These are phyloP conservation scores for Danaus plexippus DNA, from an alignment of 1,140 invertebrate species.

Conservation along the genomic window DNA sequence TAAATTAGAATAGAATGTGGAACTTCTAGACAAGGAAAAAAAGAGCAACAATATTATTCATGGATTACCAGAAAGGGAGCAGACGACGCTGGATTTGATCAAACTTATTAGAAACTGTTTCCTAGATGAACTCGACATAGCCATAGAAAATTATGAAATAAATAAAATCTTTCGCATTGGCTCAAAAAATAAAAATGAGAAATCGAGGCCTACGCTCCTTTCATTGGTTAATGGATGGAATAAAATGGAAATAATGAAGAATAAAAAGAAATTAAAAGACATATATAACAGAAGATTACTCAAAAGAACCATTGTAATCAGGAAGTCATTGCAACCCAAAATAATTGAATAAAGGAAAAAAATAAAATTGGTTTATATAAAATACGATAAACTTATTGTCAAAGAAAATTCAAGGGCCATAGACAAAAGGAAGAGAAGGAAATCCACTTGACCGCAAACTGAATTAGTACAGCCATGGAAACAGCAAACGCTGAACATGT, in stretches of 20 bases:
- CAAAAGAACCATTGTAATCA: constrained; percentile 19
- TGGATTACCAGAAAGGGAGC: neutral
- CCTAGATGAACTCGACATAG: constrained; percentile 3
- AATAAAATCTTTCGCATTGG: constrained; percentile 12
- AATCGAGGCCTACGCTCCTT: constrained; percentile 3
- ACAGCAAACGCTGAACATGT: constrained; percentile 9
- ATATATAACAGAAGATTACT: constrained; percentile 15
- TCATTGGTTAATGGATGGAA: constrained; percentile 8
- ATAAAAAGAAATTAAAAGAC: constrained; percentile 14
- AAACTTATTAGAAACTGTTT: neutral
- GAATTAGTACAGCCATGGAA: constrained; percentile 7
- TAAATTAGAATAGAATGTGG: constrained; percentile 1
- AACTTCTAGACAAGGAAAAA: constrained; percentile 1
- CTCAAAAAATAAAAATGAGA: neutral
- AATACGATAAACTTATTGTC: constrained; percentile 18
- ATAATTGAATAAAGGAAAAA: constrained; percentile 17
- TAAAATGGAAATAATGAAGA: constrained; percentile 5
- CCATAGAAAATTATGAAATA: constrained; percentile 6
- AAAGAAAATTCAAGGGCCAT: constrained; percentile 13
- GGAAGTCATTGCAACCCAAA: constrained; percentile 8
- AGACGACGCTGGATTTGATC: neutral
- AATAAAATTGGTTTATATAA: constrained; percentile 16
- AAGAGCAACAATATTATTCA: constrained; percentile 4
- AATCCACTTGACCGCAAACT: constrained; percentile 7
- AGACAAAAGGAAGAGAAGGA: constrained; percentile 18